Conservation (phyloP, 1,140 invertebrate genomes). For the Drosophila pseudoananassae region DNA sequence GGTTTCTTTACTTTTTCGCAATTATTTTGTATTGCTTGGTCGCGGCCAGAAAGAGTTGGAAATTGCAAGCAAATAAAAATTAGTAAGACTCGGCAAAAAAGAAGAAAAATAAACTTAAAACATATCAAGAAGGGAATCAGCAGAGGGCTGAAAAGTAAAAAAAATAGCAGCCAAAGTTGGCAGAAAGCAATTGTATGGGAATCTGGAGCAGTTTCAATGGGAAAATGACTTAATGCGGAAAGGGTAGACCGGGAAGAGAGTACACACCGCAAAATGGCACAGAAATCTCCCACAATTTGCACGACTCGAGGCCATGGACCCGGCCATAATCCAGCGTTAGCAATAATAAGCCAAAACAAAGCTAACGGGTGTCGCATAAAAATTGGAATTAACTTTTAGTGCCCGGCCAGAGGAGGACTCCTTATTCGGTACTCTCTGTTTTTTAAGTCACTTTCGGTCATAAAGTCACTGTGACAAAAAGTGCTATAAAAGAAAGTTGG, state of each 20-base stretch:
- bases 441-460: constrained; percentile 21
- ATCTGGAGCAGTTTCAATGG: constrained; percentile 75
- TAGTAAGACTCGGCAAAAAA: constrained; percentile 24
- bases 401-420: background rate
- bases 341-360: constrained; percentile 44
- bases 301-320: constrained; percentile 18
- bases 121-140: constrained; percentile 29
- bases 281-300: constrained; percentile 71
- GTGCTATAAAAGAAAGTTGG: background rate
- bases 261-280: constrained; percentile 42
- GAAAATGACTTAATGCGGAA: constrained; percentile 75
- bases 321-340: constrained; percentile 10
- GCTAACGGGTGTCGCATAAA: constrained; percentile 62
- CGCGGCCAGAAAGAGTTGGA: constrained; percentile 27
- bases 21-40: constrained; percentile 46
- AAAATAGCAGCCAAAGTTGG: constrained; percentile 4
- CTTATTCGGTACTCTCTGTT: constrained; percentile 8
- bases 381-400: constrained; percentile 51
- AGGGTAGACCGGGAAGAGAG: constrained; percentile 1
- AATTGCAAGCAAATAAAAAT: constrained; percentile 60
- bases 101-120: constrained; percentile 33
- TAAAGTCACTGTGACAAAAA: constrained; percentile 19
- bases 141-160: constrained; percentile 4
- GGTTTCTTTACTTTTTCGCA: constrained; percentile 42
- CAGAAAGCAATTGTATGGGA: constrained; percentile 67